A percentile compares a stretch with the other conserved stretches of the same genome.
phyloP scores from a whole-genome alignment of 2,888 invertebrate genomes.

The Dynastes hyllus region DNA sequence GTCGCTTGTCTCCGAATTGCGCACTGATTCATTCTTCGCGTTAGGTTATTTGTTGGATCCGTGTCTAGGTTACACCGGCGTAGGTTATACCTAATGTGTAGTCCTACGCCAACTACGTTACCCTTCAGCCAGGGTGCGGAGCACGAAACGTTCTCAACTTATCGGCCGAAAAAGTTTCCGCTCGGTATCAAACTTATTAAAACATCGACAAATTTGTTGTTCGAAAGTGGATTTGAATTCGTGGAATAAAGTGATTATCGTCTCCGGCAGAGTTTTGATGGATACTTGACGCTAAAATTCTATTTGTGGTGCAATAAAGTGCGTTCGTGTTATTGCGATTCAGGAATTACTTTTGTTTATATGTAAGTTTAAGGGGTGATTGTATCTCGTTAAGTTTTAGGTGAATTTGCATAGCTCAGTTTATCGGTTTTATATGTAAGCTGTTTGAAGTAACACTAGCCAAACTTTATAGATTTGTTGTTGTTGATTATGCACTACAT shows the following conservation, averaged over 20 bases:
- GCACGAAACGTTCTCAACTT: constrained; percentile 44
- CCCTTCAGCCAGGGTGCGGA: not conserved
- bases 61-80: constrained; percentile 24
- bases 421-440: no score
- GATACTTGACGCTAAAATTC: constrained; percentile 7
- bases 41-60: constrained; percentile 19
- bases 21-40: constrained; percentile 12
- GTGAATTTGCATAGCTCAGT: no score
- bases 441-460: no score
- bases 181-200: constrained; percentile 20
- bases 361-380: constrained; percentile 10
- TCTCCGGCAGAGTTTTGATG: constrained; percentile 8
- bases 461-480: no score
- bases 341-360: not conserved
- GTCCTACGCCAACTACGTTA: not conserved
- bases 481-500: no score
- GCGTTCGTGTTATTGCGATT: not conserved
- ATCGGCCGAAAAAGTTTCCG: constrained; percentile 28
- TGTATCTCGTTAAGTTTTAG: no score
- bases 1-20: constrained; percentile 28
- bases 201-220: not conserved
- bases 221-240: constrained; percentile 9
- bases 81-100: constrained; percentile 4
- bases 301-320: not conserved
- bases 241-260: constrained; percentile 34